Evolutionary conservation across 2,113 vertebrate species (phyloP).

Genomic region (Halcyon malimbica): DNA sequence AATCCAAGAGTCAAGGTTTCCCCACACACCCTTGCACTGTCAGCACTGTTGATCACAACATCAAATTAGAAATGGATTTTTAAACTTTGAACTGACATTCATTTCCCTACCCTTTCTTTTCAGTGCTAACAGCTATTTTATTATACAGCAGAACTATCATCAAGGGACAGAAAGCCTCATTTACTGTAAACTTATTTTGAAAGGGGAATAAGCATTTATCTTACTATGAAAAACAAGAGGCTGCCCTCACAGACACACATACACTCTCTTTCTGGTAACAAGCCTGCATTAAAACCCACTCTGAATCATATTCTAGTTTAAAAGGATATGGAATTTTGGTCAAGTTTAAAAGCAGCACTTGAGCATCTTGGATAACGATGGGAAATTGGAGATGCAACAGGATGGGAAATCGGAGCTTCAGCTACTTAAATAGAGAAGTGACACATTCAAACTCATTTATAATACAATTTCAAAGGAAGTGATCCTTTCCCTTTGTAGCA

Average conservation of each 20-base stretch:
- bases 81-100: background rate
- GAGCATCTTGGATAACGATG: fast-evolving
- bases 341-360: background rate
- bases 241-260: background rate
- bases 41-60: background rate
- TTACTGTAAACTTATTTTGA: background rate
- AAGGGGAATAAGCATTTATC: background rate
- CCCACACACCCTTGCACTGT: background rate
- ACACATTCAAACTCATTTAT: background rate
- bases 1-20: background rate
- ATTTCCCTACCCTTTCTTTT: background rate
- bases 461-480: background rate
- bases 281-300: background rate
- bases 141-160: background rate
- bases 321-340: background rate
- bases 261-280: background rate
- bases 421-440: background rate
- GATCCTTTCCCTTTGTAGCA: background rate
- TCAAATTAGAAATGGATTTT: background rate
- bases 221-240: background rate
- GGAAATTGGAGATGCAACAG: background rate
- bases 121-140: background rate
- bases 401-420: background rate
- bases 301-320: background rate
- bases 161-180: background rate